phyloP scores from a whole-genome alignment of 2,113 vertebrate genomes.

The Antidorcas marsupialis region DNA sequence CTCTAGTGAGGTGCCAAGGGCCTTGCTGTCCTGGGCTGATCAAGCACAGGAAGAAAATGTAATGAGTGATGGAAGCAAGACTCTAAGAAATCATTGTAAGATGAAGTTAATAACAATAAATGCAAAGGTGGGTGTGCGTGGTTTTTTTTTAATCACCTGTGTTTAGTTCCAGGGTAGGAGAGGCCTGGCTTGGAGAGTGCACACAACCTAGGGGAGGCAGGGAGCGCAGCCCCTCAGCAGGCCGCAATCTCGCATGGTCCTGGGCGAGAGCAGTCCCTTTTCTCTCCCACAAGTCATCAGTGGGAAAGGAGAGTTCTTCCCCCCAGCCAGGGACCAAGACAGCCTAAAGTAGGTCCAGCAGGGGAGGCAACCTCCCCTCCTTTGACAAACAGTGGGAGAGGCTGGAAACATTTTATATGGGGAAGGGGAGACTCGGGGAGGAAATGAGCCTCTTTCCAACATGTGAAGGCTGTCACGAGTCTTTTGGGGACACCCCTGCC shows the following conservation, averaged over 20 bases:
- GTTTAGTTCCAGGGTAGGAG: not conserved
- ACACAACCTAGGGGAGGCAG: not conserved
- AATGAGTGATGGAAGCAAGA: not conserved
- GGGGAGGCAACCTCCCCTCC: not conserved
- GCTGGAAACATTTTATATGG: not conserved
- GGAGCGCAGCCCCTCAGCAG: not conserved
- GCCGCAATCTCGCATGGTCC: accelerated
- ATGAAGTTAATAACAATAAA: not conserved
- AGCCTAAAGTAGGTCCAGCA: not conserved
- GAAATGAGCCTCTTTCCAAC: not conserved
- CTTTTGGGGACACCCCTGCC: not conserved
- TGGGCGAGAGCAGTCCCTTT: not conserved
- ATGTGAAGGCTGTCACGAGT: not conserved
- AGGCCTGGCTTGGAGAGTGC: not conserved
- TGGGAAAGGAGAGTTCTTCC: not conserved
- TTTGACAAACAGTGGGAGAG: not conserved
- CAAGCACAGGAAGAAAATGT: not conserved
- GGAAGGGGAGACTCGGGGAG: not conserved
- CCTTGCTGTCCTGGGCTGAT: not conserved
- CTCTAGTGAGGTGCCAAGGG: not conserved
- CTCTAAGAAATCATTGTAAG: not conserved
- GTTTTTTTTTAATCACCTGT: not conserved
- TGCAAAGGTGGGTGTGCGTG: not conserved
- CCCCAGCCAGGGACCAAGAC: not conserved
- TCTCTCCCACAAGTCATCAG: not conserved